Evolutionary conservation across 2,888 invertebrate species (phyloP), one percentile per base, ranked within the genome.

Genomic region (Morpho achilles): DNA sequence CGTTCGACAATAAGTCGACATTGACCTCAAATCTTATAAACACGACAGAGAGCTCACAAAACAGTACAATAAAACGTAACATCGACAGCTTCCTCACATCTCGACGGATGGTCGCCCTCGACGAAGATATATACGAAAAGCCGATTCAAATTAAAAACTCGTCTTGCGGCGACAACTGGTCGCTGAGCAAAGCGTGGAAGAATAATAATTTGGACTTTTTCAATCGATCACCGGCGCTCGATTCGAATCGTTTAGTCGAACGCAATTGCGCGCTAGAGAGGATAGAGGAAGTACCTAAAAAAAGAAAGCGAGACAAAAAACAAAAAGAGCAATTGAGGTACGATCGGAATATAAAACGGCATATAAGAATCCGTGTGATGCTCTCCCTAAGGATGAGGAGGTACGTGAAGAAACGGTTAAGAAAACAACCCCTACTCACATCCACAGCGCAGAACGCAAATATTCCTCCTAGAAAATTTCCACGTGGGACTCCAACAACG

Each of bases 341-440:
- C 58, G 93, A 93, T 67, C 91, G 92, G 63, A 92, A 92, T 69
- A 92, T 93, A 1, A 93, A 93, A 55, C 83, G 93, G 32, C 93
- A 94, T 71, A 92, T 94, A 32, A 87, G 93, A 58, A 92, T 94
- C 22, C 86, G 94, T 10, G 92, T 94, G 51, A 93, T 94, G 92
- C 81, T 94, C 68, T 93, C 94, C 8, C 79, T 95, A 62, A 87
- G 94, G 60, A 90, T 94, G 84, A 90, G 93, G 32, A 79, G 90
- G 57, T 90, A 92, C 58, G 87, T 91, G 73, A 92, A 89, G 64
- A 72, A 84, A 59, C 71, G 82, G 53, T 56, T 84, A 57, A 71
- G 76, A 60, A 86, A 81, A 56, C 73, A 79, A 4, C 72, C 73
- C 5, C 9, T 77, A 22, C 72, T 49, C 8, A 48, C 49, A 7